Percentiles rank a stretch among this genome's conserved stretches.
phyloP scores from a whole-genome alignment of 2,888 invertebrate species.

The Lasioglossum calceatum region DNA sequence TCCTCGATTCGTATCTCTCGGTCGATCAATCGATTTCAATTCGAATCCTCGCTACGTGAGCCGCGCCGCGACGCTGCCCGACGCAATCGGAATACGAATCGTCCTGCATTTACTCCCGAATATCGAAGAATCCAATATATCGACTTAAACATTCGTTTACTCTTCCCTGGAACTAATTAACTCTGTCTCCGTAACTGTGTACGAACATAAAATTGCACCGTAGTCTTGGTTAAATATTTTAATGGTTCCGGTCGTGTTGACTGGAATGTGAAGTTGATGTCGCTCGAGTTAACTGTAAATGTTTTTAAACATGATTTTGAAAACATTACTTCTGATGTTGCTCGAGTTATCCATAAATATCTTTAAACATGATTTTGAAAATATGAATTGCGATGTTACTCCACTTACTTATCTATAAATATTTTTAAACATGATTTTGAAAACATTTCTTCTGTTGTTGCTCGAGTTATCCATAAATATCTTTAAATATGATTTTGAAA shows the following conservation, averaged over 20 bases:
- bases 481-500: no score
- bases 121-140: constrained; percentile 4
- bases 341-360: no score
- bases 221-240: not conserved
- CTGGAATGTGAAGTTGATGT: not conserved
- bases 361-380: no score
- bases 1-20: constrained; percentile 59
- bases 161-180: not conserved
- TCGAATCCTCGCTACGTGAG: constrained; percentile 44
- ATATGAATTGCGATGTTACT: no score
- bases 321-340: no score
- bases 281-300: no score
- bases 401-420: no score
- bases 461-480: no score
- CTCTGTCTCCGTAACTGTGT: not conserved
- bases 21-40: constrained; percentile 72
- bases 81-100: constrained; percentile 31
- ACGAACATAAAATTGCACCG: not conserved
- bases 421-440: no score
- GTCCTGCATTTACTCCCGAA: not conserved
- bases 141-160: not conserved
- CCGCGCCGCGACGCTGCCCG: constrained; percentile 20
- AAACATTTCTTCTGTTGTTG: no score
- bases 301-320: no score
- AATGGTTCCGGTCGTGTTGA: not conserved